Percentiles rank a stretch among this genome's conserved stretches.
phyloP scores from a whole-genome alignment of 2,888 invertebrate species.

The Marronus borbonicus region DNA sequence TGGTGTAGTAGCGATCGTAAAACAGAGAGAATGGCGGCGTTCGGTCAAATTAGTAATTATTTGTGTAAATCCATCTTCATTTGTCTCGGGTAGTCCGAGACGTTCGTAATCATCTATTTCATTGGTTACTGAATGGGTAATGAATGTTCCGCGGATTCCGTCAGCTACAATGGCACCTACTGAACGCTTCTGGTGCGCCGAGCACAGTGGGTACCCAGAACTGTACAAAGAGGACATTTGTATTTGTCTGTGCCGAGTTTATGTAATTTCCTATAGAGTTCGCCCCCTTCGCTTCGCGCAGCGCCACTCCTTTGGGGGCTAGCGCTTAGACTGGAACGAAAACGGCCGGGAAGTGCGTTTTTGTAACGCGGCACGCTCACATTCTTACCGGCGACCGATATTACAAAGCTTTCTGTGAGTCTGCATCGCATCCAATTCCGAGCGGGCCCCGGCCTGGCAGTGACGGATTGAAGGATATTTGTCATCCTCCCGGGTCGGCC shows the following conservation, averaged over 20 bases:
- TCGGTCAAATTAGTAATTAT: constrained; percentile 72
- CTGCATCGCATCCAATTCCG: constrained; percentile 72
- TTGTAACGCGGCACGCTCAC: constrained; percentile 57
- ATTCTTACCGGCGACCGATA: constrained; percentile 68
- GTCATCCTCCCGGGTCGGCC: constrained; percentile 77
- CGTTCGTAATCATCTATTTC: constrained; percentile 71
- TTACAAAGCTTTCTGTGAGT: constrained; percentile 72
- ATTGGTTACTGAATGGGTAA: constrained; percentile 72
- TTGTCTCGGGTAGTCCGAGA: constrained; percentile 69
- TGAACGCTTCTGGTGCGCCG: constrained; percentile 68
- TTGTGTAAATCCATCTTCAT: constrained; percentile 70
- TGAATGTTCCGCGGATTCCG: constrained; percentile 70
- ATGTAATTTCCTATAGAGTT: constrained; percentile 73
- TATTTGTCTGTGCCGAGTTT: constrained; percentile 72
- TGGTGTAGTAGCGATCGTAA: constrained; percentile 46
- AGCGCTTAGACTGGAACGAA: constrained; percentile 67
- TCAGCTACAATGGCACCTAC: constrained; percentile 69
- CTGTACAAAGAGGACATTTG: constrained; percentile 72
- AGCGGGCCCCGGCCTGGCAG: constrained; percentile 74
- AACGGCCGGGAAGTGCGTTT: constrained; percentile 59
- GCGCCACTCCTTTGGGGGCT: constrained; percentile 66
- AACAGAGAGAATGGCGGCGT: constrained; percentile 57
- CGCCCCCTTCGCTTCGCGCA: constrained; percentile 65
- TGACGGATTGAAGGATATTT: constrained; percentile 81
- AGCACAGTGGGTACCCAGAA: constrained; percentile 69